These are phyloP conservation scores for Ips nitidus DNA, from an alignment of 1,140 invertebrate species.

Conservation along the genomic window DNA sequence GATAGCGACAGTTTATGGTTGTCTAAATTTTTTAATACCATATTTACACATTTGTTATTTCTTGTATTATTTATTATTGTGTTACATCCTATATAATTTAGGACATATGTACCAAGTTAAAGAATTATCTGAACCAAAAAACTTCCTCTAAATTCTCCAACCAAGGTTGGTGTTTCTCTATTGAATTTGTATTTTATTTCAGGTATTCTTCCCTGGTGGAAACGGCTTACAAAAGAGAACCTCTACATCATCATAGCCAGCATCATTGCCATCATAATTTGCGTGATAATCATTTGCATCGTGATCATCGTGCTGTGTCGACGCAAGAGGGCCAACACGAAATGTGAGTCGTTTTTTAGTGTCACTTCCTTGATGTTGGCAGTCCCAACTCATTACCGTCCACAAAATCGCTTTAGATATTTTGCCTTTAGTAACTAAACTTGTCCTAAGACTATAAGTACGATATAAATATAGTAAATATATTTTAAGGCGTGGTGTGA, in stretches of 20 bases:
- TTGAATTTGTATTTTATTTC: conserved; percentile 12
- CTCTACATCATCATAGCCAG: conserved; percentile 74
- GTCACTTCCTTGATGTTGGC: not conserved
- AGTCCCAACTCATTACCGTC: conserved; percentile 3
- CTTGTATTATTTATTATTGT: too few relatives aligned
- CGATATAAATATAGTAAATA: not conserved
- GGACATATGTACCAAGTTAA: too few relatives aligned
- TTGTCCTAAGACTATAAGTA: not conserved
- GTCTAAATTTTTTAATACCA: too few relatives aligned
- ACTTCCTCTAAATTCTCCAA: too few relatives aligned
- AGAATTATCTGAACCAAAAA: too few relatives aligned
- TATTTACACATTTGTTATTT: too few relatives aligned
- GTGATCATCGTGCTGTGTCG: conserved; percentile 81
- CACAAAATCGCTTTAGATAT: conserved; percentile 19
- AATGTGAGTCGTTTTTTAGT: conserved; percentile 71
- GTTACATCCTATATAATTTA: too few relatives aligned
- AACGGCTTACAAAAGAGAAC: conserved; percentile 71
- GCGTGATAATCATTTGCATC: conserved; percentile 79
- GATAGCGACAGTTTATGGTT: too few relatives aligned
- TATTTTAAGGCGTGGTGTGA: too few relatives aligned
- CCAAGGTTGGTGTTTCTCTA: not conserved
- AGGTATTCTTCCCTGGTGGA: conserved; percentile 67
- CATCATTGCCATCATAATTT: conserved; percentile 71
- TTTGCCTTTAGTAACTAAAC: conserved; percentile 14
- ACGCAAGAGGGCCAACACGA: conserved; percentile 74